These are phyloP conservation scores for Haliclona indistincta DNA, from an alignment of 37 sponge, comb jelly and placozoan species.

Conservation along the genomic window DNA sequence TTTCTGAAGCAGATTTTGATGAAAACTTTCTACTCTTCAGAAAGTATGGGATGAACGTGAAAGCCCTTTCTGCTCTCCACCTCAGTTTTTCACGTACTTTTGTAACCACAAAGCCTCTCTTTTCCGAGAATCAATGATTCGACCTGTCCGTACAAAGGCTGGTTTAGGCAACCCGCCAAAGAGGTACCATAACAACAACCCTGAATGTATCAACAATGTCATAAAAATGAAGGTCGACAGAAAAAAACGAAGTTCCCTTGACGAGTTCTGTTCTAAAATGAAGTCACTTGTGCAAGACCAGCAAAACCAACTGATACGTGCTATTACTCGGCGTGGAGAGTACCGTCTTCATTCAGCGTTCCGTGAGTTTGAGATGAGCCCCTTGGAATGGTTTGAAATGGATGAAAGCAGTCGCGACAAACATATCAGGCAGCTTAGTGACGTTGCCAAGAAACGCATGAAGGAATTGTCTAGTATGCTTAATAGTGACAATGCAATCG, in stretches of 20 bases:
- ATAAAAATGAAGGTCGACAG: slow-evolving; percentile 6
- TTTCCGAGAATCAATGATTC: background rate
- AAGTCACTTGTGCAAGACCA: too few relatives aligned
- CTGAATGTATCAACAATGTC: slow-evolving; percentile 33
- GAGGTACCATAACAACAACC: slow-evolving; percentile 27
- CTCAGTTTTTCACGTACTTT: slow-evolving; percentile 14
- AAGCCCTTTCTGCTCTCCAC: slow-evolving; percentile 10
- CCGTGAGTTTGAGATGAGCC: background rate
- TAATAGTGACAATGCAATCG: too few relatives aligned
- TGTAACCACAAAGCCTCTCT: background rate
- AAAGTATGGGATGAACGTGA: slow-evolving; percentile 14
- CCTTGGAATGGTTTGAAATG: background rate
- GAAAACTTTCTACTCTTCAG: background rate
- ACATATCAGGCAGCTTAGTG: background rate
- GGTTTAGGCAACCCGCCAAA: slow-evolving; percentile 23
- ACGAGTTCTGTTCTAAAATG: too few relatives aligned
- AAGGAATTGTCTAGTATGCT: too few relatives aligned
- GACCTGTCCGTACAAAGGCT: slow-evolving; percentile 11
- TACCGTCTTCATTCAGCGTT: slow-evolving; percentile 1
- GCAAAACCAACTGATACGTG: background rate
- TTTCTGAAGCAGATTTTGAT: background rate
- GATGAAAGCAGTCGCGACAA: background rate
- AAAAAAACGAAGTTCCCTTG: too few relatives aligned
- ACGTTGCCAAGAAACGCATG: background rate
- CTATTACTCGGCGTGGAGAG: slow-evolving; percentile 1